Conservation (phyloP, 2,113 vertebrate species). For the Calidris pygmaea region DNA sequence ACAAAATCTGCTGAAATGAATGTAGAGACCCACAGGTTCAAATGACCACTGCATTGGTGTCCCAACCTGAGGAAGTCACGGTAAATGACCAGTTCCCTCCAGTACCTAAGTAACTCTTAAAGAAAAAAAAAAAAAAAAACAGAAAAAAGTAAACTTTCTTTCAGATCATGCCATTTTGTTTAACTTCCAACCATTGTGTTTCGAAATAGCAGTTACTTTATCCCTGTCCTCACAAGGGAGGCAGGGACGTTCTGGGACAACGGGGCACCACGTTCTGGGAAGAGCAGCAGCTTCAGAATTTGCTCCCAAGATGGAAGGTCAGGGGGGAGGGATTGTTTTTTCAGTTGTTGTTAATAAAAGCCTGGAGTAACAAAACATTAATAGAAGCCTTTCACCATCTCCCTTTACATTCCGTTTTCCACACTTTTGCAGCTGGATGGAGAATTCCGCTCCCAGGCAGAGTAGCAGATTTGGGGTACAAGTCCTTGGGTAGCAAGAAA, state of each 20-base stretch:
- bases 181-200: neutral
- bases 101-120: neutral
- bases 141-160: neutral
- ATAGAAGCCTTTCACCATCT: neutral
- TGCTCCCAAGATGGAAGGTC: neutral
- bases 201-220: neutral
- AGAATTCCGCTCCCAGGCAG: neutral
- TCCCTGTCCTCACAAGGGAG: neutral
- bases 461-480: neutral
- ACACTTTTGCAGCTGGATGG: neutral
- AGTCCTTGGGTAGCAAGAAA: neutral
- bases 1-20: neutral
- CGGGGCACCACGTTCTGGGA: accelerated
- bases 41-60: neutral
- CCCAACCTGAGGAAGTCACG: neutral
- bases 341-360: neutral
- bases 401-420: neutral
- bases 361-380: neutral
- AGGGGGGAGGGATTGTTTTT: neutral
- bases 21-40: neutral
- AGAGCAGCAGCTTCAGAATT: neutral
- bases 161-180: neutral
- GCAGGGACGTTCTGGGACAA: too few relatives aligned
- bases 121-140: too few relatives aligned
- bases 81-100: neutral